Conservation (phyloP, 1,140 invertebrate genomes). For the Hylyphantes graminicola region DNA sequence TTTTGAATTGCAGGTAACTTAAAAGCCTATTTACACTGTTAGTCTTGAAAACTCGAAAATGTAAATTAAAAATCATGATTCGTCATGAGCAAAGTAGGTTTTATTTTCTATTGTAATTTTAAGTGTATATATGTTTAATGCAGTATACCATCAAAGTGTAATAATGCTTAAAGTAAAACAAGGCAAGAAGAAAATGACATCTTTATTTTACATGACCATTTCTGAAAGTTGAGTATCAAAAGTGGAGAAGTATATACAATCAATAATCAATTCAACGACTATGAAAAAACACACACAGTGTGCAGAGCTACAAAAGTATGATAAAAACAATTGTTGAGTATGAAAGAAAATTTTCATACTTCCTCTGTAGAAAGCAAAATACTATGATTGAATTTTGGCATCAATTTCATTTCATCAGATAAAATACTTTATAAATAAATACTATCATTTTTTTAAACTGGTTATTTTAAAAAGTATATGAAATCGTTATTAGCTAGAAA, state of each 20-base stretch:
- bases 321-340: constrained; percentile 13
- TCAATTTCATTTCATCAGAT: constrained; percentile 1
- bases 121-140: not conserved
- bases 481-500: too few species aligned
- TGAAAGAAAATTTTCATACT: too few species aligned
- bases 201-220: constrained; percentile 47
- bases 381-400: constrained; percentile 15
- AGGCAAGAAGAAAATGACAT: constrained; percentile 27
- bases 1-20: too few species aligned
- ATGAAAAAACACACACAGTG: constrained; percentile 59
- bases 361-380: not conserved
- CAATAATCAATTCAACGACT: constrained; percentile 33
- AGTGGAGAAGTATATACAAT: constrained; percentile 55
- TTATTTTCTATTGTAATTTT: too few species aligned
- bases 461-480: too few species aligned
- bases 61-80: too few species aligned
- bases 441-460: too few species aligned
- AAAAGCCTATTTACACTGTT: too few species aligned
- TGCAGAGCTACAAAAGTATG: constrained; percentile 43
- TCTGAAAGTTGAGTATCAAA: constrained; percentile 59
- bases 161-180: constrained; percentile 4
- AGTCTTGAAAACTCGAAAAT: too few species aligned
- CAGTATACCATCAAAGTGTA: not conserved
- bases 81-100: not conserved
- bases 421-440: too few species aligned